Conservation (phyloP, 1,140 invertebrate genomes). For the Venustaconcha ellipsiformis region DNA sequence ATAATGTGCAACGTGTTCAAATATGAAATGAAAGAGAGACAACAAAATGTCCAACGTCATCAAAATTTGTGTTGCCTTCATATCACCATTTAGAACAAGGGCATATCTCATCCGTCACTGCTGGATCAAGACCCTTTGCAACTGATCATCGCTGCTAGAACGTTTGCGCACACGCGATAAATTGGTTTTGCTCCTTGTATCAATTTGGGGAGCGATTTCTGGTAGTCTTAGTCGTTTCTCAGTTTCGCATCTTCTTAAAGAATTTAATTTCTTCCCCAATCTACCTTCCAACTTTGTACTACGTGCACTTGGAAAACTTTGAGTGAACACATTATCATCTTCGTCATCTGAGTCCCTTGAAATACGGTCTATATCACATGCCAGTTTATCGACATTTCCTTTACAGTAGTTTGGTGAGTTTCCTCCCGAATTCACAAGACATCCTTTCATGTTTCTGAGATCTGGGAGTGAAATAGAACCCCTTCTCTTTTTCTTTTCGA, state of each 20-base stretch:
- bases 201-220: slow-evolving; percentile 9
- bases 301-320: slow-evolving; percentile 6
- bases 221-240: slow-evolving; percentile 14
- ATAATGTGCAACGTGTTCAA: too few species aligned
- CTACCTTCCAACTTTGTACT: neutral
- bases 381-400: neutral
- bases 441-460: slow-evolving; percentile 23
- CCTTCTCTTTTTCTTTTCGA: slow-evolving; percentile 9
- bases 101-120: too few species aligned
- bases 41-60: too few species aligned
- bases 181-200: slow-evolving; percentile 4
- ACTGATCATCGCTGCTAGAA: slow-evolving; percentile 25
- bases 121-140: neutral
- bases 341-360: neutral
- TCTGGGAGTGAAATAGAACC: slow-evolving; percentile 32
- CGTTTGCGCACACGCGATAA: slow-evolving; percentile 12
- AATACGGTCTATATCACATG: neutral
- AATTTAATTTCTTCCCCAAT: neutral
- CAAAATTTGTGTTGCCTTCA: too few species aligned
- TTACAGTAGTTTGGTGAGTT: slow-evolving; percentile 1
- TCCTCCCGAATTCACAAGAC: slow-evolving; percentile 21
- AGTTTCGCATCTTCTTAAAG: slow-evolving; percentile 5
- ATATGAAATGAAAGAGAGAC: too few species aligned
- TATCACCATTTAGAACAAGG: too few species aligned
- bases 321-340: slow-evolving; percentile 4